Conservation (phyloP, 2,113 vertebrate genomes). For the Diglossa brunneiventris region DNA sequence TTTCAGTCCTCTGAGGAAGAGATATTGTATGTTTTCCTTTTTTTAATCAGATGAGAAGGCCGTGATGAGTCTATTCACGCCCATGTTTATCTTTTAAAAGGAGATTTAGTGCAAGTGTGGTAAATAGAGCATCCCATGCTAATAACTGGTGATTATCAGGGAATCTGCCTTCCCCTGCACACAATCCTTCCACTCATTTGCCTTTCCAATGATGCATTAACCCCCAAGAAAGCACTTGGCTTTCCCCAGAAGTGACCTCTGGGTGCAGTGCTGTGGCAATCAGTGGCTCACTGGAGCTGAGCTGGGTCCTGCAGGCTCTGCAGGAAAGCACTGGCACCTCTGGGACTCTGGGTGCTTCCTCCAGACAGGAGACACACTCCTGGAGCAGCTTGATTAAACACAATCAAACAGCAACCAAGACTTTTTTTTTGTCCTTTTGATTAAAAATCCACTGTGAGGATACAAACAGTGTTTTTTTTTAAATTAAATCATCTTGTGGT, state of each 20-base stretch:
- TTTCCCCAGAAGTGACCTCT: not conserved
- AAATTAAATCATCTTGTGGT: rapidly evolving
- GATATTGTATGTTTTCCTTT: not conserved
- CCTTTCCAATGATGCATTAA: constrained; percentile 24
- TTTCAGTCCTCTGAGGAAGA: not conserved
- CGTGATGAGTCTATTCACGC: not conserved
- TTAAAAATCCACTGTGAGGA: not conserved
- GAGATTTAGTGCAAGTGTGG: not conserved
- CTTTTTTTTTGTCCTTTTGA: too few species aligned
- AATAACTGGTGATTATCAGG: not conserved
- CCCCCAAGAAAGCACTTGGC: not conserved
- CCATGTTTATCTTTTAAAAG: not conserved
- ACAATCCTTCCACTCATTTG: not conserved
- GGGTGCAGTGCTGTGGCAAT: not conserved
- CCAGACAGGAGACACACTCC: not conserved
- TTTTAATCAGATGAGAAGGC: not conserved
- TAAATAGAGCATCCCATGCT: not conserved
- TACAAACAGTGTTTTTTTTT: not conserved
- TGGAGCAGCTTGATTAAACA: not conserved
- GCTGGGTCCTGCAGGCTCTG: not conserved
- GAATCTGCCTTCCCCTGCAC: not conserved
- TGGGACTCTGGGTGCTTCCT: not conserved
- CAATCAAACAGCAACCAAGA: not conserved
- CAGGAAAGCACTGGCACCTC: not conserved
- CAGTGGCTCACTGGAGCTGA: not conserved